Base-by-base conservation (phyloP, 1,140 invertebrate genomes). In the Drosophila neocordata region DNA sequence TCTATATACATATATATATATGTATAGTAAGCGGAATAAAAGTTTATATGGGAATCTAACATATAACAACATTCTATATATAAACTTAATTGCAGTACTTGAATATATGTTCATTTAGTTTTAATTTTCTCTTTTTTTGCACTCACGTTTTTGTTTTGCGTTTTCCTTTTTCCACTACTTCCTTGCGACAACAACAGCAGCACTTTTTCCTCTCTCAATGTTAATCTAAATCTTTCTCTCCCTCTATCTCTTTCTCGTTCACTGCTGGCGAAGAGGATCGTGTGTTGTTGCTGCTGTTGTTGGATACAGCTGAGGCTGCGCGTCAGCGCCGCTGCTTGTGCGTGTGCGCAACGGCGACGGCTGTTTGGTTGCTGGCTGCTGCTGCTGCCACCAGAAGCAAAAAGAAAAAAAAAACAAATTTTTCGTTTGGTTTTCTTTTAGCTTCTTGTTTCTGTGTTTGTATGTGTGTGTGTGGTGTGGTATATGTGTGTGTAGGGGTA, bases 401-500 rank as follows among this genome's bases (percentile, higher is more conserved):
- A 11, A 48, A 48, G 41, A 48, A 20, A 48, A 48, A 44, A 35
- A 48, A 48, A 48, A 18, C 41, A 44, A 48, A 48, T 20, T 48
- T 48, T 48, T 48, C 41, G 41, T 48, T 48, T 48, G 41, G 41
- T 48, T 48, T 48, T 48, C 41, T 48, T 48, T 48, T 20, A 48
- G 41, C 41, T 48, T 48, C 41, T 48, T 48, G 18, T 48, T 48
- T 48, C 15, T 48, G 15, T 20, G n/a, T 38, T 12, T 12, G 37
- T 38, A n/a, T 38, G 37, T 31, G 55, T 52, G 67, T 65, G 63
- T 77, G 69, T 62, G 73, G 73, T 63, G 52, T 61, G 24, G 59
- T 69, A 53, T 64, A 62, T 53, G 12, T 53, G 58, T 24, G 67
- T 83, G 62, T 75, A 71, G 71, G 64, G 58, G 73, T 74, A 70